Conservation (phyloP, 2,797 vertebrate genomes). For the Acipenser ruthenus region DNA sequence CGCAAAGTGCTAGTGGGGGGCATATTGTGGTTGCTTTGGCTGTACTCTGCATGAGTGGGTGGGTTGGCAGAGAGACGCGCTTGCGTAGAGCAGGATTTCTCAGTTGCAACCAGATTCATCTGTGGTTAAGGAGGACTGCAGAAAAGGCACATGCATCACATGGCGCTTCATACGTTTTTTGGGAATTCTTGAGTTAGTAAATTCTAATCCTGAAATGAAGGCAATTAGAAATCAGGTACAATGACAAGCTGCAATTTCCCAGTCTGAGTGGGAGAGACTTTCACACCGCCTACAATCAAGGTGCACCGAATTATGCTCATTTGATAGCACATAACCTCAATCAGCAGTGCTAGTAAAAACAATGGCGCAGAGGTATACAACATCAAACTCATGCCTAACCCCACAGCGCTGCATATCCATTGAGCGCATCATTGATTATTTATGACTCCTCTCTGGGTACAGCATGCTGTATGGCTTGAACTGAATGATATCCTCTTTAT, state of each 20-base stretch:
- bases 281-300: neutral
- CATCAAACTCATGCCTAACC: neutral
- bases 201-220: neutral
- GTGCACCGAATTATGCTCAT: neutral
- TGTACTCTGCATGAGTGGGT: neutral
- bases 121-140: neutral
- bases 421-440: conserved; percentile 22
- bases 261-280: no score
- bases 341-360: neutral
- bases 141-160: neutral
- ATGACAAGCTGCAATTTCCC: no score
- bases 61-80: neutral
- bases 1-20: neutral
- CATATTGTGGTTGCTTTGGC: conserved; percentile 8
- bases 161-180: neutral
- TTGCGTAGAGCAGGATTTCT: neutral
- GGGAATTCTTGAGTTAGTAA: neutral
- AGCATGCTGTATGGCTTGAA: no score
- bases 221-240: neutral
- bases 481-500: no score
- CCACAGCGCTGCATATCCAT: neutral
- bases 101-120: neutral
- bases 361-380: neutral
- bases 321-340: neutral
- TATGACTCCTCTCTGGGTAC: neutral